A percentile compares a stretch with the other conserved stretches of the same genome.
phyloP scores from a whole-genome alignment of 2,113 vertebrate genomes.

The Cyprinodon brontotheroides region DNA sequence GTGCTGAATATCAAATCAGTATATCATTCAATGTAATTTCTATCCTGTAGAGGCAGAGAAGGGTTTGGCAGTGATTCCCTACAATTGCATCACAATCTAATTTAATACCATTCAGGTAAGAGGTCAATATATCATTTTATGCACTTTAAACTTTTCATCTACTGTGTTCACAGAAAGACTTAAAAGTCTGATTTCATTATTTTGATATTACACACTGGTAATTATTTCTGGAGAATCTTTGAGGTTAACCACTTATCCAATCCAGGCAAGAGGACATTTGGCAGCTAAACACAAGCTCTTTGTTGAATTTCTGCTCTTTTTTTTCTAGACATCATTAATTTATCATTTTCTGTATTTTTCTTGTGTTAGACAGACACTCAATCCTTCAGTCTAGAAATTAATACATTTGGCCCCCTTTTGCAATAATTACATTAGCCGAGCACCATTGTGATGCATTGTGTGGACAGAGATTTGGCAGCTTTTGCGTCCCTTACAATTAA shows the following conservation, averaged over 20 bases:
- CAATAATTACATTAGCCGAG: constrained; percentile 61
- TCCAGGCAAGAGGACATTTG: constrained; percentile 28
- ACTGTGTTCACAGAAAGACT: constrained; percentile 13
- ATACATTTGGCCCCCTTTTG: constrained; percentile 43
- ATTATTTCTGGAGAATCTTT: constrained; percentile 9
- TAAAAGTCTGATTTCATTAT: constrained; percentile 30
- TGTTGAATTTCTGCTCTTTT: constrained; percentile 21
- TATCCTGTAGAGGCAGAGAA: constrained; percentile 24
- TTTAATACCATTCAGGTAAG: constrained; percentile 49
- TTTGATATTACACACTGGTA: constrained; percentile 22
- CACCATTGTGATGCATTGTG: constrained; percentile 44
- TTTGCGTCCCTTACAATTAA: constrained; percentile 44
- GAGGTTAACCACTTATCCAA: constrained; percentile 19
- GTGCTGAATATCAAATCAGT: constrained; percentile 65
- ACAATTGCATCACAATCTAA: constrained; percentile 48
- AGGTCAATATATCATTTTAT: constrained; percentile 53
- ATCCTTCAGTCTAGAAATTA: constrained; percentile 19
- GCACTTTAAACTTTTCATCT: constrained; percentile 21
- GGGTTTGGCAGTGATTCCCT: constrained; percentile 24
- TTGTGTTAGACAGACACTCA: constrained; percentile 25
- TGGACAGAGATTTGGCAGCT: constrained; percentile 47
- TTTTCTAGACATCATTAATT: constrained; percentile 30
- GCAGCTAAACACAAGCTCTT: constrained; percentile 28
- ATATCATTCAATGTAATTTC: constrained; percentile 54
- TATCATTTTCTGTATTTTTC: constrained; percentile 44